Evolutionary conservation across 2,888 invertebrate genomes (phyloP).

Genomic region (Himalopsyche tibetana): DNA sequence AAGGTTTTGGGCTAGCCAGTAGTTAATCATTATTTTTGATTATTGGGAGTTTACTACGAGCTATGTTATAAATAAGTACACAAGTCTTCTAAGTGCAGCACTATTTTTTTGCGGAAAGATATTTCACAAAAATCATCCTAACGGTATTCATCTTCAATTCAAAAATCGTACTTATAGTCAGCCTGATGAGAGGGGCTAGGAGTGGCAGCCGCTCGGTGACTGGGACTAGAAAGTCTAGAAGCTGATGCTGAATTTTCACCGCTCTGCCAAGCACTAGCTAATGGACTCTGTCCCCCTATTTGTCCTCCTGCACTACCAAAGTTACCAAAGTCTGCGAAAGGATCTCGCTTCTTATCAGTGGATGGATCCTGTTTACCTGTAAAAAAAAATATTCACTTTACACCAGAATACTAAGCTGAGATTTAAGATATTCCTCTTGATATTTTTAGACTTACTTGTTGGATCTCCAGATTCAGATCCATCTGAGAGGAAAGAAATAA

Average conservation of each 20-base stretch:
- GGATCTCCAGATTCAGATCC: constrained; percentile 27
- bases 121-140: background rate
- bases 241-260: constrained; percentile 61
- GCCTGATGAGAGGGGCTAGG: constrained; percentile 74
- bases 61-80: too few species aligned
- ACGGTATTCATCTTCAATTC: background rate
- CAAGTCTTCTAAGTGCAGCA: too few species aligned
- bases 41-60: too few species aligned
- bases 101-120: too few species aligned
- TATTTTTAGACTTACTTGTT: constrained; percentile 11
- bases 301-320: constrained; percentile 62
- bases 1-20: too few species aligned
- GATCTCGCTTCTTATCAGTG: constrained; percentile 77
- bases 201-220: constrained; percentile 67
- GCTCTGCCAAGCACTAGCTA: constrained; percentile 63
- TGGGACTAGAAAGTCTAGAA: constrained; percentile 62
- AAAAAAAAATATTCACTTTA: background rate
- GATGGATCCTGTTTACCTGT: constrained; percentile 74
- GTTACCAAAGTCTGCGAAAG: constrained; percentile 84
- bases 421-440: background rate
- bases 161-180: constrained; percentile 72
- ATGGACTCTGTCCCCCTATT: constrained; percentile 25
- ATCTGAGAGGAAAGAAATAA: constrained; percentile 34
- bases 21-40: too few species aligned
- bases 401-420: background rate